These are phyloP conservation scores for Drosophila equinoxialis DNA, from an alignment of 1,140 invertebrate species.

Conservation along the genomic window DNA sequence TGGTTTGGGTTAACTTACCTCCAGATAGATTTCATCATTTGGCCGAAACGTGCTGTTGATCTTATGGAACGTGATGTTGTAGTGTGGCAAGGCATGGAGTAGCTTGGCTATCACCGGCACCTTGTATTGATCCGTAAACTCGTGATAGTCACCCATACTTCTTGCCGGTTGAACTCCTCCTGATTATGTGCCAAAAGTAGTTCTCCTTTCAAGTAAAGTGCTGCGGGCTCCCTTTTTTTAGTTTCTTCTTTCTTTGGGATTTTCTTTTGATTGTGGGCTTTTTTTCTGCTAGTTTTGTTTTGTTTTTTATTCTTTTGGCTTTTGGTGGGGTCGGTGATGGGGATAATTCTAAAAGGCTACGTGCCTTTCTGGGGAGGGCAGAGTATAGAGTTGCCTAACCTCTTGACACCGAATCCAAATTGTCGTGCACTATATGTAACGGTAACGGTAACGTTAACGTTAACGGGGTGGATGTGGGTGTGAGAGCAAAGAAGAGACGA, in stretches of 20 bases:
- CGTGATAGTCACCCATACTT: constrained; percentile 80
- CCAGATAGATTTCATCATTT: constrained; percentile 93
- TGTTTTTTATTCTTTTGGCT: background rate
- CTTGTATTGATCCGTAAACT: constrained; percentile 88
- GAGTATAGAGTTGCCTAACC: constrained; percentile 72
- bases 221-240: background rate
- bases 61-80: constrained; percentile 93
- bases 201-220: constrained; percentile 13
- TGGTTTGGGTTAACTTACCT: constrained; percentile 85
- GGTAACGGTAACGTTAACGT: constrained; percentile 8
- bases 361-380: constrained; percentile 58
- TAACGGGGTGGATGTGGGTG: constrained; percentile 5
- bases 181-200: background rate
- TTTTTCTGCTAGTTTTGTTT: constrained; percentile 8
- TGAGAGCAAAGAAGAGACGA: background rate
- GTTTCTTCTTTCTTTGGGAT: background rate
- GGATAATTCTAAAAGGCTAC: constrained; percentile 39
- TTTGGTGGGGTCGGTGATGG: constrained; percentile 10
- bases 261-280: background rate
- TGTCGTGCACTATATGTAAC: constrained; percentile 52
- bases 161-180: constrained; percentile 29
- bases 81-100: constrained; percentile 93
- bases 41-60: constrained; percentile 96
- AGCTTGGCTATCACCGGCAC: constrained; percentile 92
- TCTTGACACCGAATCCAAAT: constrained; percentile 79